These are phyloP conservation scores for Drosophila dunni DNA, from an alignment of 1,140 invertebrate genomes.

Conservation along the genomic window DNA sequence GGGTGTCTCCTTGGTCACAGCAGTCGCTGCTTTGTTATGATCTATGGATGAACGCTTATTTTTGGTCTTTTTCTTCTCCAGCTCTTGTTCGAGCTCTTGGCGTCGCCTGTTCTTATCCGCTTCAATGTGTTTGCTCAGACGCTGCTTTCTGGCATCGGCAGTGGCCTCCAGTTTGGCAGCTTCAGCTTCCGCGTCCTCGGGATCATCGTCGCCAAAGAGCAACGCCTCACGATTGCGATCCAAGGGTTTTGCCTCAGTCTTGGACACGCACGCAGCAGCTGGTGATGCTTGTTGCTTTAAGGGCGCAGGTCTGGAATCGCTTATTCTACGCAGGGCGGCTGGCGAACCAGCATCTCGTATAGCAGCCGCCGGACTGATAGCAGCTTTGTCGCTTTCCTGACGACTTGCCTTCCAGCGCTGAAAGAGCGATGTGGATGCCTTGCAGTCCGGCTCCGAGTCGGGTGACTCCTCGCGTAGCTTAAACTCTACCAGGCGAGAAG, in stretches of 20 bases:
- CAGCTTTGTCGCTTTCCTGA: not conserved
- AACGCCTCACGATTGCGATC: slow-evolving; percentile 84
- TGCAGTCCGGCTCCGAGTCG: slow-evolving; percentile 77
- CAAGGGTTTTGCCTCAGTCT: slow-evolving; percentile 26
- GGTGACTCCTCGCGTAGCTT: slow-evolving; percentile 87
- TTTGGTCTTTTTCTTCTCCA: slow-evolving; percentile 48
- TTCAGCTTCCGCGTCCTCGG: slow-evolving; percentile 38
- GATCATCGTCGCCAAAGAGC: slow-evolving; percentile 86
- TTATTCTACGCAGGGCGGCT: slow-evolving; percentile 34
- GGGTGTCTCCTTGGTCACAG: slow-evolving; percentile 8
- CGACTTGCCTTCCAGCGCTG: slow-evolving; percentile 70
- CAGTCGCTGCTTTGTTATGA: not conserved
- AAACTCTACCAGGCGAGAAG: slow-evolving; percentile 85
- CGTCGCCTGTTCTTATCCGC: slow-evolving; percentile 84
- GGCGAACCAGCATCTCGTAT: slow-evolving; percentile 56
- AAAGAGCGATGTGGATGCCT: slow-evolving; percentile 50
- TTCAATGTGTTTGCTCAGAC: slow-evolving; percentile 85
- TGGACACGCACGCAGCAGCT: not conserved
- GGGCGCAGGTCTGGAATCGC: slow-evolving; percentile 17
- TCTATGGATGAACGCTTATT: slow-evolving; percentile 45
- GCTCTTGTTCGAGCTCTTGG: slow-evolving; percentile 54
- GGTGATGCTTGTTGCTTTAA: slow-evolving; percentile 18
- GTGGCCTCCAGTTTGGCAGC: not conserved
- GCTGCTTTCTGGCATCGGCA: slow-evolving; percentile 54
- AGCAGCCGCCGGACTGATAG: slow-evolving; percentile 51